Conservation (phyloP, 2,113 vertebrate species). For the Hiodon tergisus region DNA sequence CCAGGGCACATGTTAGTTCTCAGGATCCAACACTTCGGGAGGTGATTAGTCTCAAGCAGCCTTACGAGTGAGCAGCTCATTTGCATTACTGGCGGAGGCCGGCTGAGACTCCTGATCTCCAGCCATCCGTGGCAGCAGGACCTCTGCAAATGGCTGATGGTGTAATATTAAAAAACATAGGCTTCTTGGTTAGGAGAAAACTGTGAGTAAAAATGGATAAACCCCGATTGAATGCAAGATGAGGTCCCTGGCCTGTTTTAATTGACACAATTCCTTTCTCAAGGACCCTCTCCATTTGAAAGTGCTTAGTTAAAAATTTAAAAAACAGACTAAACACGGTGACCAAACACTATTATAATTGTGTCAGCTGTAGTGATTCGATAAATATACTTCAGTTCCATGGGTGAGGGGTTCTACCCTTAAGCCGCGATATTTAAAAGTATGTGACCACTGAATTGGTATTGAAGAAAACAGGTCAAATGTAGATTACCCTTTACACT, state of each 20-base stretch:
- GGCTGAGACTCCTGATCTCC: neutral
- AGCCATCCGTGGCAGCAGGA: neutral
- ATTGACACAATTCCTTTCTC: neutral
- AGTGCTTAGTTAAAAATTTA: neutral
- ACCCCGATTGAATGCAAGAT: neutral
- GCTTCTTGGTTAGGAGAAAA: neutral
- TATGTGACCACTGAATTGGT: slow-evolving; percentile 24
- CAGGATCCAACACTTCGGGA: neutral
- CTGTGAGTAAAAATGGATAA: neutral
- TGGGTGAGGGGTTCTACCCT: slow-evolving; percentile 24
- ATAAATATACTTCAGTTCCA: slow-evolving; percentile 22
- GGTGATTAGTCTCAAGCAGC: slow-evolving; percentile 2
- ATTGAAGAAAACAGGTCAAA: slow-evolving; percentile 36
- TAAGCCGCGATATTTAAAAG: slow-evolving; percentile 27
- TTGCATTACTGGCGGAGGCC: neutral
- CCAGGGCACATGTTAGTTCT: neutral
- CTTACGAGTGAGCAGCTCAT: slow-evolving; percentile 18
- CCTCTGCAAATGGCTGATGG: neutral
- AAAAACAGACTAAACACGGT: slow-evolving; percentile 10
- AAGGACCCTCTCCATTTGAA: neutral
- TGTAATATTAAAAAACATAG: neutral
- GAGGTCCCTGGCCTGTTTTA: neutral
- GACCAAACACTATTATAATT: slow-evolving; percentile 28
- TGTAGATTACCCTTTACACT: slow-evolving; percentile 37
- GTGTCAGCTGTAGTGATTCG: slow-evolving; percentile 27